Evolutionary conservation across 2,113 vertebrate species (phyloP), one percentile per base, ranked within the genome.

Genomic region (Oncorhynchus clarkii): DNA sequence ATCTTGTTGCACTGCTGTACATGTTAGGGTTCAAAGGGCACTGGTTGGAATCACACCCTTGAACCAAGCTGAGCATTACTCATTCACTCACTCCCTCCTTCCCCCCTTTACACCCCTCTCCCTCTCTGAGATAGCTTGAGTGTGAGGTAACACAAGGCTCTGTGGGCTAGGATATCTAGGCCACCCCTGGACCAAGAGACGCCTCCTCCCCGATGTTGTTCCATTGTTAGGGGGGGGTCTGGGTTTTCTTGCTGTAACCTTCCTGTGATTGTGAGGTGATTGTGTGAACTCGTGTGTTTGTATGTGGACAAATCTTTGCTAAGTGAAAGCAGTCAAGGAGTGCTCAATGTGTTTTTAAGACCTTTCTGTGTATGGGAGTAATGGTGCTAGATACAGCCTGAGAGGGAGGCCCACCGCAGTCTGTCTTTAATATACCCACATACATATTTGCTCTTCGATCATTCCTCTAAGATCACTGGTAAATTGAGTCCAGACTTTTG

Each of bases 381-480:
- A 22, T 60, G 59, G 59, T 60, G 20, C 59, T 22, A 62, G 59
- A 14, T 20, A 62, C 59, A 62, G 59, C 59, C n/a, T 22, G 59
- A 62, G 3, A 45, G 8, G 39, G 39, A 39, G 39, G 39, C 39
- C 39, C 7, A 22, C 59, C 14, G 3, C 0, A 51, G 49, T 51
- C 4, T 14, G 49, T 1, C n/a, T 62, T 9, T 24, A 11, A 54
- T 14, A 20, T 2, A 16, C 11, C 11, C 70, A 71, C 45, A 54
- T 12, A 49, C 49, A 22, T 27, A 18, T 34, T 34, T 48, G 27
- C 31, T 14, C 51, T 7, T 5, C 51, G 4, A 3, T 78, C 77
- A 85, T 91, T 88, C 86, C 85, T 87, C 72, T 3, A 8, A 76
- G 80, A 69, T 88, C 80, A 80, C 60, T 67, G 16, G 45, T 4